Evolutionary conservation across 2,888 invertebrate species (phyloP).

Genomic region (Ophion costatus): DNA sequence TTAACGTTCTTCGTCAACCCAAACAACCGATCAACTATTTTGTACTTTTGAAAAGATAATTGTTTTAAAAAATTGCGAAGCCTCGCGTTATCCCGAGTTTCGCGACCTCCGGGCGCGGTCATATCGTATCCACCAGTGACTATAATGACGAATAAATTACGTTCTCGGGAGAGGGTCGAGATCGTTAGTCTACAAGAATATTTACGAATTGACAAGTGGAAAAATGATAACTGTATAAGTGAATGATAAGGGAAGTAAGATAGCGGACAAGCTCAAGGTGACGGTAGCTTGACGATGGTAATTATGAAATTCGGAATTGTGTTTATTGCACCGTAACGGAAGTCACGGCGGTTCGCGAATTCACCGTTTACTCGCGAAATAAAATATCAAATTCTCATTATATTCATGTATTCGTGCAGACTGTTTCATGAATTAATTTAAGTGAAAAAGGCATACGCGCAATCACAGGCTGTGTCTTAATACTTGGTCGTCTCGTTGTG

Average conservation of each 20-base stretch:
- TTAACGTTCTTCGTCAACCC: too few relatives aligned
- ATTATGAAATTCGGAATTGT: neutral
- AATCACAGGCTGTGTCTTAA: neutral
- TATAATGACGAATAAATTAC: too few relatives aligned
- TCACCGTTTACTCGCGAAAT: constrained; percentile 5
- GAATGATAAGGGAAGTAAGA: neutral
- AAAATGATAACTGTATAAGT: neutral
- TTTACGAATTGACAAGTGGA: too few relatives aligned
- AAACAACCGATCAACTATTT: too few relatives aligned
- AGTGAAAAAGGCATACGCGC: neutral
- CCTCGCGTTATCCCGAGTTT: too few relatives aligned
- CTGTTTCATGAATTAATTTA: neutral
- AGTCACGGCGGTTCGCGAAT: neutral
- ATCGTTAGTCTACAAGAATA: too few relatives aligned
- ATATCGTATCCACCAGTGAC: too few relatives aligned
- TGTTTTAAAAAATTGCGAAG: too few relatives aligned
- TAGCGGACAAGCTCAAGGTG: neutral
- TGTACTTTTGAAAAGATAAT: too few relatives aligned
- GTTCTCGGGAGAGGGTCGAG: too few relatives aligned
- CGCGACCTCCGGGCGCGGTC: too few relatives aligned
- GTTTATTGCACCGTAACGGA: neutral
- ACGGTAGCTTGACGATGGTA: neutral
- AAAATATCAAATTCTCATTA: constrained; percentile 14
- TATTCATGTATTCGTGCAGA: neutral
- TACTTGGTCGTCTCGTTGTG: neutral